phyloP scores from a whole-genome alignment of 1,140 invertebrate genomes.

The Drosophila sp. region DNA sequence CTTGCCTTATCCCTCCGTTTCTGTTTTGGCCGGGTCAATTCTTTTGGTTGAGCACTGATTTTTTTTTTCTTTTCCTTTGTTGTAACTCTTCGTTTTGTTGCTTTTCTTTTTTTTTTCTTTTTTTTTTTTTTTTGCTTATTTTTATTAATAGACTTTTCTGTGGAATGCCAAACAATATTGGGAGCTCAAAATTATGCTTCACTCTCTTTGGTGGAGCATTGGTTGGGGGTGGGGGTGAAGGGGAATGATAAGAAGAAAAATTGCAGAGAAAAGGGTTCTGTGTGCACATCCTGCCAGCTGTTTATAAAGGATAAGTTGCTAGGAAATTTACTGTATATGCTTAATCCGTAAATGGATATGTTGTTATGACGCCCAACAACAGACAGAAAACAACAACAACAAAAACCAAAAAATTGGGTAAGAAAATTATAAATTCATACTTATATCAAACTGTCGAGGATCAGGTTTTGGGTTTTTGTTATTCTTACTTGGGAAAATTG shows the following conservation, averaged over 20 bases:
- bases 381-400: not conserved
- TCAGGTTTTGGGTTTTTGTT: not conserved
- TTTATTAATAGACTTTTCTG: constrained; percentile 78
- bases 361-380: constrained; percentile 51
- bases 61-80: constrained; percentile 22
- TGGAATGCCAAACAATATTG: constrained; percentile 72
- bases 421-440: constrained; percentile 11
- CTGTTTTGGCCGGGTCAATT: constrained; percentile 60
- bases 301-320: constrained; percentile 76
- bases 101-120: constrained; percentile 32
- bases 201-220: constrained; percentile 25
- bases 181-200: constrained; percentile 72
- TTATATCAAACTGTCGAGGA: not conserved
- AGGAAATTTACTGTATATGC: constrained; percentile 67
- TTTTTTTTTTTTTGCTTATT: constrained; percentile 57
- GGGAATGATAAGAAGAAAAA: not conserved
- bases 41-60: constrained; percentile 55
- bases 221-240: not conserved
- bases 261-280: constrained; percentile 29
- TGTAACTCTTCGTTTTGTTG: constrained; percentile 27
- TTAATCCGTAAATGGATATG: constrained; percentile 79
- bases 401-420: not conserved
- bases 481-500: not conserved
- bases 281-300: constrained; percentile 59
- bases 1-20: constrained; percentile 23